Conservation (phyloP, 2,797 vertebrate genomes). For the Lepilemur ruficaudatus region DNA sequence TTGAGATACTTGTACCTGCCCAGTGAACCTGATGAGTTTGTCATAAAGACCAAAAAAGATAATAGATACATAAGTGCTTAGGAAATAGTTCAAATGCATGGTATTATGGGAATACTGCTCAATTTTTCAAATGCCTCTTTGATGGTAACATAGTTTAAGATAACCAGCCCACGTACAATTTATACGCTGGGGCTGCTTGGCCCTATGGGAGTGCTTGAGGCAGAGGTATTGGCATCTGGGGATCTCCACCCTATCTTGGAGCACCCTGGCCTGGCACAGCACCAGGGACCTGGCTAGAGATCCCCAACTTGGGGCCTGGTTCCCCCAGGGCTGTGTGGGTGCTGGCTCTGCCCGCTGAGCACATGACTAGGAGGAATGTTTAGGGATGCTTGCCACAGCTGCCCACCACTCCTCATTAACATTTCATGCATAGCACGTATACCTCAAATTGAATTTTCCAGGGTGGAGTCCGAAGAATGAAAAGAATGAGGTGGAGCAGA, state of each 20-base stretch:
- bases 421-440: not conserved
- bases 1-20: not conserved
- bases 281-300: not conserved
- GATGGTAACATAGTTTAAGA: not conserved
- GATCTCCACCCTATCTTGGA: slow-evolving; percentile 24
- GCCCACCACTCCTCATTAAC: not conserved
- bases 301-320: not conserved
- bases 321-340: not conserved
- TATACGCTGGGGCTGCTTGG: not conserved
- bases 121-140: not conserved
- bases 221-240: not conserved
- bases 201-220: not conserved
- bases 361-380: not conserved
- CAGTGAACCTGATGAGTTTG: not conserved
- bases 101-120: not conserved
- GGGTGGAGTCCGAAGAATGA: not conserved
- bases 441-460: not conserved
- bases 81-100: not conserved
- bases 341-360: not conserved
- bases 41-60: not conserved
- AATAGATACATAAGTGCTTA: not conserved
- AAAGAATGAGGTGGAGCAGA: not conserved
- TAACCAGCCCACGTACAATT: not conserved
- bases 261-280: not conserved
- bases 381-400: not conserved